Conservation (phyloP, 2,888 invertebrate genomes). For the Dasysyrphus tricinctus region DNA sequence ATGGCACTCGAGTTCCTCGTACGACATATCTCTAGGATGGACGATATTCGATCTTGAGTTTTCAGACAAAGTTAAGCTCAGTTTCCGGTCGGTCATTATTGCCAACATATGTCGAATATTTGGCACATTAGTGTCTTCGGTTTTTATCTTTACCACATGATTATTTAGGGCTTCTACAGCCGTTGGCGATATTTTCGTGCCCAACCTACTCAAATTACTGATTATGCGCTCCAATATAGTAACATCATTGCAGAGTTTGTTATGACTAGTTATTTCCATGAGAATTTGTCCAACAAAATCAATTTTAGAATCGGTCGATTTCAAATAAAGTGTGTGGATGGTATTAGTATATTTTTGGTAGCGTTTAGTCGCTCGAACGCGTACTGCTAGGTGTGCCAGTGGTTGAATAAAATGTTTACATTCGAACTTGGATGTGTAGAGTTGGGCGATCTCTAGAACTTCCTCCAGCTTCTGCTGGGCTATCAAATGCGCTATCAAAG, state of each 20-base stretch:
- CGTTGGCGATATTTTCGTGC: constrained; percentile 83
- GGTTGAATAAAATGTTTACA: constrained; percentile 84
- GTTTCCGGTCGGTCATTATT: constrained; percentile 83
- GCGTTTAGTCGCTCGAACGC: constrained; percentile 83
- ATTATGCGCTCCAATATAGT: constrained; percentile 83
- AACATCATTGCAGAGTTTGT: constrained; percentile 83
- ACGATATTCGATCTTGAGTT: constrained; percentile 81
- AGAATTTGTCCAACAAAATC: constrained; percentile 86
- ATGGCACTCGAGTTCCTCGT: constrained; percentile 87
- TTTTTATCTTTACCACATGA: constrained; percentile 78
- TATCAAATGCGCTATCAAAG: constrained; percentile 80
- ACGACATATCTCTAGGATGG: constrained; percentile 87
- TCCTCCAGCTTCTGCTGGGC: constrained; percentile 78
- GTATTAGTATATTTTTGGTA: constrained; percentile 84
- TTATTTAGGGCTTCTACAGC: constrained; percentile 84
- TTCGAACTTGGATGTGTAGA: constrained; percentile 84
- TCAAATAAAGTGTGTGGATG: constrained; percentile 84
- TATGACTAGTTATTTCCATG: constrained; percentile 84
- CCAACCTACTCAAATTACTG: constrained; percentile 81
- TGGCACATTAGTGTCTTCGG: constrained; percentile 43
- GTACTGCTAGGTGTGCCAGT: constrained; percentile 83
- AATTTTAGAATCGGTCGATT: constrained; percentile 83
- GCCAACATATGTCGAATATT: constrained; percentile 78
- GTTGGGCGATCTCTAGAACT: constrained; percentile 77
- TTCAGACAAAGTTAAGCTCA: constrained; percentile 78